Base-by-base conservation (phyloP, 2,797 vertebrate genomes). In the Sebastes miniatus region DNA sequence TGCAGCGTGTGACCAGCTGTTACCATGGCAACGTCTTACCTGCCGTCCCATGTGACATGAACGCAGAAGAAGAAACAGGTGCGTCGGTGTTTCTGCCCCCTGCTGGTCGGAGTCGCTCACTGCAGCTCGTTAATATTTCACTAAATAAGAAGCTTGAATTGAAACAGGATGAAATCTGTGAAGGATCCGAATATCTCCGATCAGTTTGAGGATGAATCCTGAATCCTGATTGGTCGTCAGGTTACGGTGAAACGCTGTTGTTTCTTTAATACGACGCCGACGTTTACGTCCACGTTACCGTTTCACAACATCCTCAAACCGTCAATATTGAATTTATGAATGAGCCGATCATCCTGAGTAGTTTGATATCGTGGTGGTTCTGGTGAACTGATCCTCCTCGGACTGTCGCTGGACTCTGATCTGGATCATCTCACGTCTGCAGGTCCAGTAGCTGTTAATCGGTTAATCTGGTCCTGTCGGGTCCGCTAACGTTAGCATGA, bases 311-410 rank as follows among this genome's bases (percentile, higher is more conserved):
- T n/a, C 50, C 36, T 39, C 36, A 39, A 13, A 12, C 1, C 24
- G 5, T 57, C 54, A 29, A 7, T 7, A 59, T 16, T 29, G n/a
- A 18, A 1, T 25, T 32, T 8, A 47, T 22, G n/a, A 20, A 4
- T 61, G 22, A 50, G 14, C 18, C 8, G 3, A 65, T 74, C 2
- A 63, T 75, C 80, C 70, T 76, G 79, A 79, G 70, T 32, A 10
- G 8, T 8, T 39, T 14, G 2, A 39, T 18, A 32, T 20, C n/a
- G 18, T 5, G 9, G 6, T 47, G 10, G 43, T 47, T 47, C 16
- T 47, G 39, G 39, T 36, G 36, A 39, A 13, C 36, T 39, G 36
- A 39, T 39, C 36, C 34, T 36, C 34, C 1, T 11, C 34, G 13
- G 34, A 36, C 12, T 36, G 34, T 36, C 10, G 34, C 13, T 43